These are phyloP conservation scores for Manis crassicaudata DNA, from an alignment of 2,797 vertebrate species.

Conservation along the genomic window DNA sequence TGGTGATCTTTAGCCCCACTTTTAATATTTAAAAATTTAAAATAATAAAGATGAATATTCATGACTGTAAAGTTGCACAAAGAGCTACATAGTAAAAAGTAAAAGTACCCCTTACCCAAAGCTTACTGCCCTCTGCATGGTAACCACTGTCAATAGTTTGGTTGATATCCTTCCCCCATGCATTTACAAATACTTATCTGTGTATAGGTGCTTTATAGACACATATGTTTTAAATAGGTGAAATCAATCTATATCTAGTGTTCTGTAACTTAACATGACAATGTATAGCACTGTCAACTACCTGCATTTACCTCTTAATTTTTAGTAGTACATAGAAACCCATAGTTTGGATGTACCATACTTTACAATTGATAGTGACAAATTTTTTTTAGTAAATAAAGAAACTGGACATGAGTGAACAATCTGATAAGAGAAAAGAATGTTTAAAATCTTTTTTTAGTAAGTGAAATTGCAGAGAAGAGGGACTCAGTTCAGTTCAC, in stretches of 20 bases:
- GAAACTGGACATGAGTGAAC: not conserved
- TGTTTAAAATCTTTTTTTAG: conserved; percentile 1
- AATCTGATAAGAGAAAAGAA: conserved; percentile 30
- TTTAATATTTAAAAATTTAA: conserved; percentile 49
- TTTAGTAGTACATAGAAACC: not conserved
- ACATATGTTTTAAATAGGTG: not conserved
- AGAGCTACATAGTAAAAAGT: not conserved
- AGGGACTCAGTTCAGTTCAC: not conserved
- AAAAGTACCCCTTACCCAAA: not conserved
- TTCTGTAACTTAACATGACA: conserved; percentile 13
- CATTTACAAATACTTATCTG: not conserved
- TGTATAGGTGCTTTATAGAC: not conserved
- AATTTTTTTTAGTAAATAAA: conserved; percentile 28
- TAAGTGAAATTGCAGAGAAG: conserved; percentile 1
- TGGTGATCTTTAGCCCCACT: not conserved
- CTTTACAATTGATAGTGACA: not conserved
- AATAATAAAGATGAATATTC: not conserved
- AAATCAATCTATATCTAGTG: not conserved
- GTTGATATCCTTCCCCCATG: not conserved
- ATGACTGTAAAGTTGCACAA: not conserved
- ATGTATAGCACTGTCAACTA: not conserved
- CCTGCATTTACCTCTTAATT: not conserved
- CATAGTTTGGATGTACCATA: not conserved
- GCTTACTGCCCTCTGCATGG: not conserved
- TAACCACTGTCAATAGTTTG: not conserved